Evolutionary conservation across 1,140 invertebrate genomes (phyloP), one percentile per base, ranked within the genome.

Genomic region (Temnothorax longispinosus): DNA sequence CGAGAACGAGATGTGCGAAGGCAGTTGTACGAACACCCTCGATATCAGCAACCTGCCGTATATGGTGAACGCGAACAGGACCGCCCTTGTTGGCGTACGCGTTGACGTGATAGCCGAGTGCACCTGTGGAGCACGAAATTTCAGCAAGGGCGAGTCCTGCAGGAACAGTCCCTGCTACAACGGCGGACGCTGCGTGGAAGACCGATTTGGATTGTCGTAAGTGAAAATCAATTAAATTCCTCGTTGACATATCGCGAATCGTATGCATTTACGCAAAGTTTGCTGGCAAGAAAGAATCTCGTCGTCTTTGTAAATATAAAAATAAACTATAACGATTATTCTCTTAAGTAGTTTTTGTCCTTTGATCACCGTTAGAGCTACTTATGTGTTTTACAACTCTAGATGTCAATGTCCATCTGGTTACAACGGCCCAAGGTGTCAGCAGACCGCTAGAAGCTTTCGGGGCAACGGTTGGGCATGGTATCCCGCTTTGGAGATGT

Each of bases 11-110:
- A 98, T 98, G 95, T 99, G 99, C 95, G 98, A 99, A 95, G 98
- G 98, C 8, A 99, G 98, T 74, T 99, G 99, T 95, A 99, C 98
- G 1, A 99, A 99, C 95, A 97, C 97, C 50, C 95, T 99, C 41
- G 98, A 98, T 90, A 98, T 99, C 72, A 98, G 97, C 94, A 97
- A 97, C 86, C 95, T 98, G 77, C 99, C 99, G 0, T 98, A 99
- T 89, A 98, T 99, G 97, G 98, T 99, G 0, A 99, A 99, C 95
- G 98, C 99, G 10, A 99, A 99, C 93, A 98, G 98, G 95, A 99
- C 99, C 0, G 97, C 99, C 0, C 95, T 99, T 38, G 98, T 99
- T 32, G 98, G 99, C 32, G 98, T 99, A 0, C 96, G 98, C 84
- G 98, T 99, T 6, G 97, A 98, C 92, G 97, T 99, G 0, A 96